These are phyloP conservation scores for Eidolon dupreanum DNA, from an alignment of 2,797 vertebrate genomes.

Conservation along the genomic window DNA sequence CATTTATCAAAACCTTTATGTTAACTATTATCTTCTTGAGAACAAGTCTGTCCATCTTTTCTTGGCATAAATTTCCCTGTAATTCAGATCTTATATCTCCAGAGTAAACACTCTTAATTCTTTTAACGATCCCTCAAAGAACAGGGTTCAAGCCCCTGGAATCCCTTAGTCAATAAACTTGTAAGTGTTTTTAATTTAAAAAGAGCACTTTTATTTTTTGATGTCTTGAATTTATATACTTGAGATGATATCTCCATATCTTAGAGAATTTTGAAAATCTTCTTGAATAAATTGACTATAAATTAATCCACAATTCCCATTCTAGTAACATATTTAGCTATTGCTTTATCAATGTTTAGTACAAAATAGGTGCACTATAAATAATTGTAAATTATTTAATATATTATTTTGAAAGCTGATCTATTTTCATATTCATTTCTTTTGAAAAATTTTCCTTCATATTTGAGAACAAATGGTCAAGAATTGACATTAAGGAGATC, in stretches of 20 bases:
- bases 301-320: background rate
- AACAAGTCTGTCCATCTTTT: background rate
- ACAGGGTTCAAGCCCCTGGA: background rate
- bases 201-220: background rate
- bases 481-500: background rate
- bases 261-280: background rate
- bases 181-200: background rate
- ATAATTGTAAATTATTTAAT: background rate
- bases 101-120: background rate
- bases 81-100: background rate
- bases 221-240: background rate
- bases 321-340: background rate
- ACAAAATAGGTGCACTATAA: background rate
- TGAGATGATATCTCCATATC: background rate
- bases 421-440: background rate
- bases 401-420: background rate
- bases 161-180: background rate
- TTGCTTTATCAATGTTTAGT: background rate
- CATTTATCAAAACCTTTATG: background rate
- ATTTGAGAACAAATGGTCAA: background rate
- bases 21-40: background rate
- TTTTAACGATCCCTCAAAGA: background rate
- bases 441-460: background rate
- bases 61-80: background rate
- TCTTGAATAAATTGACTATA: background rate